These are phyloP conservation scores for Drosophila repleta DNA, from an alignment of 1,140 invertebrate species.

Conservation along the genomic window DNA sequence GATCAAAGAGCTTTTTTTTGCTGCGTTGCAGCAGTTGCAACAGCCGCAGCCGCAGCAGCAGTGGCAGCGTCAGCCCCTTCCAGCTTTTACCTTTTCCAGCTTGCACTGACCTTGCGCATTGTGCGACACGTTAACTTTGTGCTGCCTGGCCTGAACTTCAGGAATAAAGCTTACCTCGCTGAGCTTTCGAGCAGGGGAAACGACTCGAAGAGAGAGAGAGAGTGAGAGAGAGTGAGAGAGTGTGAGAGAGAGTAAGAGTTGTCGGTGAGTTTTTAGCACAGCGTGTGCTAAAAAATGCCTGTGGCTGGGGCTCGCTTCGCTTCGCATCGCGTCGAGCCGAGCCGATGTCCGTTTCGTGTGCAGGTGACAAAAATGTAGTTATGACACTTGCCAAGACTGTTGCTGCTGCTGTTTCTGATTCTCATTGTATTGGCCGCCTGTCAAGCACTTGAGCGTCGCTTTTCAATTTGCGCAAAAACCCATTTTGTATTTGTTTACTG, in stretches of 20 bases:
- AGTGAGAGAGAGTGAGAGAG: conserved; percentile 11
- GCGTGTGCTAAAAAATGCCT: conserved; percentile 19
- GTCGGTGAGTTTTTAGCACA: conserved; percentile 25
- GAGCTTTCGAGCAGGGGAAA: conserved; percentile 65
- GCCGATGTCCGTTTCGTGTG: conserved; percentile 22
- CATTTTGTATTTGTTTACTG: conserved; percentile 73
- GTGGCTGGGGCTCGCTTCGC: conserved; percentile 1
- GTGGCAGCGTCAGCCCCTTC: conserved; percentile 18
- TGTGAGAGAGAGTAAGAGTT: conserved; percentile 23
- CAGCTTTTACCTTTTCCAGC: conserved; percentile 71
- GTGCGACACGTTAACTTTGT: conserved; percentile 57
- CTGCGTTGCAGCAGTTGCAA: conserved; percentile 45
- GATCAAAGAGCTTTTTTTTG: conserved; percentile 73
- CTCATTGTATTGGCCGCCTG: conserved; percentile 50
- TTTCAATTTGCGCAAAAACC: conserved; percentile 36
- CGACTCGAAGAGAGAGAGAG: conserved; percentile 14
- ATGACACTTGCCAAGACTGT: conserved; percentile 53
- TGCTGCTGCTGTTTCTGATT: conserved; percentile 21
- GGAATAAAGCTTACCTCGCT: conserved; percentile 66
- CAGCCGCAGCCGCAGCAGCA: not conserved
- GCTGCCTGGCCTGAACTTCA: conserved; percentile 64
- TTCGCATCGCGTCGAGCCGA: not conserved
- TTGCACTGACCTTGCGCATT: conserved; percentile 81
- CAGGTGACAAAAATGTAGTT: conserved; percentile 71
- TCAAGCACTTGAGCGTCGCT: conserved; percentile 33